Percentiles rank a stretch among this genome's conserved stretches.
phyloP scores from a whole-genome alignment of 2,113 vertebrate species.

The Platysteira castanea region DNA sequence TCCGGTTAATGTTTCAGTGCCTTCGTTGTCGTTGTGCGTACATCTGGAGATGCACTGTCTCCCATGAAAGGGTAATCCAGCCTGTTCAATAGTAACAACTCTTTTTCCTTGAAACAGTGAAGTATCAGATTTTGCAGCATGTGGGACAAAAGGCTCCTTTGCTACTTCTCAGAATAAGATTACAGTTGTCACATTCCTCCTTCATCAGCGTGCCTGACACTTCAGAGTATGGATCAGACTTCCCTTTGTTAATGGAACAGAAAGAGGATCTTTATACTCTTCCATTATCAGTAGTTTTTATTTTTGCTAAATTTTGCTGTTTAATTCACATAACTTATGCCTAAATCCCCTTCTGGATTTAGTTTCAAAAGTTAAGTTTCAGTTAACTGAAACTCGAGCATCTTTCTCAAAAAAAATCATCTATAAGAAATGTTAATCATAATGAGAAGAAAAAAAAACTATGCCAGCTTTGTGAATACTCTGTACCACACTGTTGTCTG shows the following conservation, averaged over 20 bases:
- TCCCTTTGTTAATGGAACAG: constrained; percentile 36
- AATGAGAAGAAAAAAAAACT: background rate
- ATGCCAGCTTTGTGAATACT: background rate
- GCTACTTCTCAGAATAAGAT: constrained; percentile 12
- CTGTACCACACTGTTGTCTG: background rate
- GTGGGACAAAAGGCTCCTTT: constrained; percentile 31
- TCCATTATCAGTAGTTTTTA: background rate
- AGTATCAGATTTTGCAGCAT: constrained; percentile 27
- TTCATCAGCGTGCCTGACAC: constrained; percentile 2
- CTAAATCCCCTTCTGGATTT: background rate
- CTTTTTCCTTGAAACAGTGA: constrained; percentile 45
- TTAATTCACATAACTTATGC: background rate
- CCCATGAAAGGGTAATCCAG: constrained; percentile 2
- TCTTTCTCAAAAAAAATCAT: background rate
- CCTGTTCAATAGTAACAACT: background rate
- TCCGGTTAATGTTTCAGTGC: constrained; percentile 24
- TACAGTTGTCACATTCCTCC: background rate
- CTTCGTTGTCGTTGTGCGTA: background rate
- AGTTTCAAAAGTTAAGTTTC: background rate
- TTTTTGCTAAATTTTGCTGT: background rate
- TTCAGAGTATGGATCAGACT: constrained; percentile 16
- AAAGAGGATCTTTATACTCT: constrained; percentile 23
- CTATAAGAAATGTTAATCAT: background rate
- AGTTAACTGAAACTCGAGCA: background rate
- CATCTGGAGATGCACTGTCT: constrained; percentile 43